Evolutionary conservation across 2,113 vertebrate genomes (phyloP), one percentile per base, ranked within the genome.

Genomic region (Eretmochelys imbricata): DNA sequence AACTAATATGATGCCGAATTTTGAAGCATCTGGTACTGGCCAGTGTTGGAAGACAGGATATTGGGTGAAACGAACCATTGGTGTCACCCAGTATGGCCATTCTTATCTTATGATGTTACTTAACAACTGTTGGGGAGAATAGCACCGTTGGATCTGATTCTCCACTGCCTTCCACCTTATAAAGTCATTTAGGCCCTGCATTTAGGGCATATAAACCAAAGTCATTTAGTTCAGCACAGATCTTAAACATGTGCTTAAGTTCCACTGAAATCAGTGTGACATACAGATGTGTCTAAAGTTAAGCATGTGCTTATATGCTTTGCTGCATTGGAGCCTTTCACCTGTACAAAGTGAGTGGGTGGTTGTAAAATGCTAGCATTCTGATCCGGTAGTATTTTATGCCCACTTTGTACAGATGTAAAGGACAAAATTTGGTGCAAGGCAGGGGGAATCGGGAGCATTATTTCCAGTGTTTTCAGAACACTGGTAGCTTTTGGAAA

Each of bases 401-500:
- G 6, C 8, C 59, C 0, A 1, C 51, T 53, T 20, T 65, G 83
- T 75, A 13, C 4, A 9, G 19, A 29, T 20, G 38, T 25, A 49
- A 85, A 9, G 22, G 48, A 2, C 46, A 62, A 3, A 9, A 20
- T 54, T 35, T 5, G 31, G 55, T 48, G 89, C 54, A 46, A 87
- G 8, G 59, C 69, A 14, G 59, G 76, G 65, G 65, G 81, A 84
- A 27, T 16, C 3, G 53, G 59, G 62, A 76, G 13, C 50, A 42
- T 87, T 93, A 59, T 25, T 82, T 9, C 24, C 11, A 10, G 62
- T 79, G n/a, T 87, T 91, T 91, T 89, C 50, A 86, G 92, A 38
- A 10, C 4, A 0, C 53, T 51, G 86, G 91, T 20, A 5, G 86
- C 93, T 95, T 80, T 82, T 57, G 81, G 93, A 76, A 95, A 96